Conservation (phyloP, 1,140 invertebrate species). For the Anastatus disparis region DNA sequence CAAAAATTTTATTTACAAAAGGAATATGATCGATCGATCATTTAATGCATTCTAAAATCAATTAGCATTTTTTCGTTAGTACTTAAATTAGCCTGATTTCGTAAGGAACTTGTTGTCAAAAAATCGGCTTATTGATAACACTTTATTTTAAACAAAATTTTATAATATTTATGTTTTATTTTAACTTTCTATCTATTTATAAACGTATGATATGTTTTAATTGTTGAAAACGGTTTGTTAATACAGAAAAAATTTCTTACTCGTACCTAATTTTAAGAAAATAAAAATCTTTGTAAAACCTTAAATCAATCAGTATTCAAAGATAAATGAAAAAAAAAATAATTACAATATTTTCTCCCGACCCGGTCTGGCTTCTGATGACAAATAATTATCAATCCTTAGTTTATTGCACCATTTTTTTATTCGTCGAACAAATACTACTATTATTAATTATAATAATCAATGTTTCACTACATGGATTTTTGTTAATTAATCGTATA, state of each 20-base stretch:
- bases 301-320: neutral
- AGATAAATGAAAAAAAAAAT: neutral
- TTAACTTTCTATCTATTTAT: neutral
- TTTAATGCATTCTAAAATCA: slow-evolving; percentile 26
- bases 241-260: slow-evolving; percentile 12
- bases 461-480: slow-evolving; percentile 15
- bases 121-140: neutral
- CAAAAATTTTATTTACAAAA: slow-evolving; percentile 27
- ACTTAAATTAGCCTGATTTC: neutral
- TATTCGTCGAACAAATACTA: neutral
- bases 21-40: neutral
- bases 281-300: too few relatives aligned
- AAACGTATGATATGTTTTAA: slow-evolving; percentile 32
- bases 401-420: slow-evolving; percentile 34
- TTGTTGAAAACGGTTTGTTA: neutral
- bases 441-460: slow-evolving; percentile 20
- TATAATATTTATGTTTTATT: too few relatives aligned
- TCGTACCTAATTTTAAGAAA: too few relatives aligned
- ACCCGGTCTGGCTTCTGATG: slow-evolving; percentile 31
- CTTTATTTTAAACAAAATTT: slow-evolving; percentile 2
- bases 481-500: slow-evolving; percentile 14
- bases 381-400: slow-evolving; percentile 23
- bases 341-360: neutral
- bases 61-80: slow-evolving; percentile 1
- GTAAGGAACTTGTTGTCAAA: slow-evolving; percentile 21